Conservation (phyloP, 2,888 invertebrate species). For the Hylaea fasciaria region DNA sequence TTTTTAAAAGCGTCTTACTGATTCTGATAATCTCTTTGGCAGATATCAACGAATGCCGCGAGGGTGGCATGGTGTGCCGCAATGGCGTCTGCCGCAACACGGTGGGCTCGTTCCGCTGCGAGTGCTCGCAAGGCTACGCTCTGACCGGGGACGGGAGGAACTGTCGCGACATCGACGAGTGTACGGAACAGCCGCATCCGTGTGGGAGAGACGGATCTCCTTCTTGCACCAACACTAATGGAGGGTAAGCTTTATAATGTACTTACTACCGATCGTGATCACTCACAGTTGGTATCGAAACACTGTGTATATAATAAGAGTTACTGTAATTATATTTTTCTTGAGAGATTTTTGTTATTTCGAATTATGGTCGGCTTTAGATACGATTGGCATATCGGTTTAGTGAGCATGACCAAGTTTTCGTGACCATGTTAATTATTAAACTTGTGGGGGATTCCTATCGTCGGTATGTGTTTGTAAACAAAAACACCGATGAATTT, state of each 20-base stretch:
- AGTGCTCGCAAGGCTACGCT: slow-evolving; percentile 91
- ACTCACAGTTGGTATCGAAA: too few relatives aligned
- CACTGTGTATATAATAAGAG: too few relatives aligned
- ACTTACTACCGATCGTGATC: too few relatives aligned
- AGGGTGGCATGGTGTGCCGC: slow-evolving; percentile 93
- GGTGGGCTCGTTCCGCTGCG: slow-evolving; percentile 91
- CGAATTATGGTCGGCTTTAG: slow-evolving; percentile 5
- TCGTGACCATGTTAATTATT: not conserved
- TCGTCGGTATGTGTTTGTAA: too few relatives aligned
- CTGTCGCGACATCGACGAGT: slow-evolving; percentile 92
- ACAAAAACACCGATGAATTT: too few relatives aligned
- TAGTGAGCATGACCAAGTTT: not conserved
- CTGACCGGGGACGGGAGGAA: slow-evolving; percentile 90
- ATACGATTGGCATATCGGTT: not conserved
- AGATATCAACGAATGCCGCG: slow-evolving; percentile 93
- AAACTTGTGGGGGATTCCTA: too few relatives aligned
- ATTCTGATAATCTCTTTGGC: not conserved
- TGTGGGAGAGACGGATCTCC: slow-evolving; percentile 74
- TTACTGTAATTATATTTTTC: too few relatives aligned
- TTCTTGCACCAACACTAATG: slow-evolving; percentile 77
- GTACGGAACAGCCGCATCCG: slow-evolving; percentile 82
- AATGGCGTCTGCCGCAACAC: slow-evolving; percentile 93
- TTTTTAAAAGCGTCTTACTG: not conserved
- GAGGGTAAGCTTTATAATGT: slow-evolving; percentile 58
- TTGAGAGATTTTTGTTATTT: not conserved